These are phyloP conservation scores for Denticeps clupeoides DNA, from an alignment of 2,797 vertebrate genomes.

Conservation along the genomic window DNA sequence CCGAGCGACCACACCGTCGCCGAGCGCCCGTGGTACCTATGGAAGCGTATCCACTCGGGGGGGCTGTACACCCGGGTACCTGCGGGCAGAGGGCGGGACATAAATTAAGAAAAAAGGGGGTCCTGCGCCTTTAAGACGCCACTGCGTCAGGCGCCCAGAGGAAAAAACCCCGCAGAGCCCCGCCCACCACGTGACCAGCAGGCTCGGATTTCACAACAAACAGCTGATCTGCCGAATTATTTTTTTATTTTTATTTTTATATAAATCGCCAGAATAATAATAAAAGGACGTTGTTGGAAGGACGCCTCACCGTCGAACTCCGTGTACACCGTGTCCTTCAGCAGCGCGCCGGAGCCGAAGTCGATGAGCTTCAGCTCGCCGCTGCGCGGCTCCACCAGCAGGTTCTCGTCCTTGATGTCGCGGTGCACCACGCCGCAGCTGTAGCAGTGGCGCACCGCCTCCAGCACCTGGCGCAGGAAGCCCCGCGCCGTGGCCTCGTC, in stretches of 20 bases:
- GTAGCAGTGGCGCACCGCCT: slow-evolving; percentile 90
- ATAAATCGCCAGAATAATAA: too few species aligned
- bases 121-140: too few species aligned
- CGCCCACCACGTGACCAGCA: slow-evolving; percentile 61
- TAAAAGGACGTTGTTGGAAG: not conserved
- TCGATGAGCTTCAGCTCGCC: slow-evolving; percentile 95
- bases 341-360: slow-evolving; percentile 91
- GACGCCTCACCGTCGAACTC: slow-evolving; percentile 80
- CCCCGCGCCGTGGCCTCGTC: slow-evolving; percentile 82
- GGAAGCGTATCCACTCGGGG: slow-evolving; percentile 93
- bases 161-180: not conserved
- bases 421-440: slow-evolving; percentile 86
- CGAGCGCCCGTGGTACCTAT: slow-evolving; percentile 91
- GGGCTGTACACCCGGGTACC: slow-evolving; percentile 95
- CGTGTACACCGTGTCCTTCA: slow-evolving; percentile 97
- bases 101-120: not conserved
- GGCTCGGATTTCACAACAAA: slow-evolving; percentile 94
- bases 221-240: slow-evolving; percentile 78
- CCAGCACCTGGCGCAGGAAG: slow-evolving; percentile 89
- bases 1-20: slow-evolving; percentile 95
- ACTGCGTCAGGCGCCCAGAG: too few species aligned
- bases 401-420: slow-evolving; percentile 96
- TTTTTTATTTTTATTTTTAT: too few species aligned
- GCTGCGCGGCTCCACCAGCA: slow-evolving; percentile 84
- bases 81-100: slow-evolving; percentile 35